Conservation (phyloP, 2,888 invertebrate genomes). For the Patella ulyssiponensis region DNA sequence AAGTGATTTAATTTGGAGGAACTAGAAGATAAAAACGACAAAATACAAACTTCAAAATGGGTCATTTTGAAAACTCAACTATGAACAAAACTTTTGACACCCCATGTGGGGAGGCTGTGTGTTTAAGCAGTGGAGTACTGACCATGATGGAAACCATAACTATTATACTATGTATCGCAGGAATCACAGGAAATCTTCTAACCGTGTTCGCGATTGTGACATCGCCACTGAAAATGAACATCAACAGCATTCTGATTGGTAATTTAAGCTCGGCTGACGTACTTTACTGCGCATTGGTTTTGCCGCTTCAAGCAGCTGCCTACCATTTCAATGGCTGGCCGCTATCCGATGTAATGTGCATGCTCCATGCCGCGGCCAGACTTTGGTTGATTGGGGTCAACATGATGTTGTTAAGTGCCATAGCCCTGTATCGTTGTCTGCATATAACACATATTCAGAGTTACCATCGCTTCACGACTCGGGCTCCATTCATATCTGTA, state of each 20-base stretch:
- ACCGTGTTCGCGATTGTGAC: slow-evolving; percentile 61
- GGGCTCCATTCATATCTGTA: slow-evolving; percentile 42
- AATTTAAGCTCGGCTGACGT: slow-evolving; percentile 59
- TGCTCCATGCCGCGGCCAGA: slow-evolving; percentile 52
- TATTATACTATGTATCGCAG: slow-evolving; percentile 49
- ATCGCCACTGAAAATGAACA: slow-evolving; percentile 55
- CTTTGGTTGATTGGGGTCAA: slow-evolving; percentile 58
- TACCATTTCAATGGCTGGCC: slow-evolving; percentile 50
- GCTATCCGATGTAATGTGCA: slow-evolving; percentile 35
- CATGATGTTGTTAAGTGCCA: slow-evolving; percentile 53
- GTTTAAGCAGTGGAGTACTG: slow-evolving; percentile 42
- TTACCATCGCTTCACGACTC: slow-evolving; percentile 50
- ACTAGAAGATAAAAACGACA: neutral
- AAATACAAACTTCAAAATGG: neutral
- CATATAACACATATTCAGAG: slow-evolving; percentile 55
- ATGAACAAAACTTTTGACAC: neutral
- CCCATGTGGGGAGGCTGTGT: slow-evolving; percentile 42
- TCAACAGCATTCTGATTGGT: slow-evolving; percentile 62
- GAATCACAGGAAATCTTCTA: slow-evolving; percentile 57
- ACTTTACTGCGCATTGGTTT: slow-evolving; percentile 53
- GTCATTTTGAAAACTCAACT: neutral
- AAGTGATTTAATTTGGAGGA: no score
- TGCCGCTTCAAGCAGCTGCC: slow-evolving; percentile 58
- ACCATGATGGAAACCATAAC: slow-evolving; percentile 49
- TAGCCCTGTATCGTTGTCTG: slow-evolving; percentile 58